These are phyloP conservation scores for Lepidocyrtoides sp. DNA, from an alignment of 2,888 invertebrate genomes.

Conservation along the genomic window DNA sequence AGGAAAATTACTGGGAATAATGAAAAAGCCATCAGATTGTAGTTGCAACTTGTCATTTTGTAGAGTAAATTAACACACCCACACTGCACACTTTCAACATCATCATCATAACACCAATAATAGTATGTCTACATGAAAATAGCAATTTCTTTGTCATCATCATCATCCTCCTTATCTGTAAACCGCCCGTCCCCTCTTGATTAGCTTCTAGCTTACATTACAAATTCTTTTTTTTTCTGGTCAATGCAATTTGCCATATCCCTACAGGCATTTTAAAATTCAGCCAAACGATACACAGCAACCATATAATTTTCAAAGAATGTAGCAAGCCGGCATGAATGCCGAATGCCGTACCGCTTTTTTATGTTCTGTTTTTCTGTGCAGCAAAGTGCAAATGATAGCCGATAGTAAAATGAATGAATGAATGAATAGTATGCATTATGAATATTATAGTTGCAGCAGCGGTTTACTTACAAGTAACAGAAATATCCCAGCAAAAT, in stretches of 20 bases:
- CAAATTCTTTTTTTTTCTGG: not conserved
- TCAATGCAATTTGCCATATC: not conserved
- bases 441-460: not conserved
- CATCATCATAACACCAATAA: not conserved
- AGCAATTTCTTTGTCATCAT: slow-evolving; percentile 22
- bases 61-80: slow-evolving; percentile 34
- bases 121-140: not conserved
- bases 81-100: slow-evolving; percentile 38
- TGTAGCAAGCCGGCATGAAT: slow-evolving; percentile 17
- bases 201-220: slow-evolving; percentile 1
- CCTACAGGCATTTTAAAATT: slow-evolving; percentile 27
- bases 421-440: too few relatives aligned
- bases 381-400: too few relatives aligned
- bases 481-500: not conserved
- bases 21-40: slow-evolving; percentile 11
- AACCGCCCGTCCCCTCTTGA: slow-evolving; percentile 26
- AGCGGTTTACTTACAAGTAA: not conserved
- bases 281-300: not conserved
- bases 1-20: slow-evolving; percentile 41
- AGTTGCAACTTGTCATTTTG: slow-evolving; percentile 43
- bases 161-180: not conserved
- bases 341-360: not conserved
- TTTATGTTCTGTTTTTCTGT: not conserved
- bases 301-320: not conserved
- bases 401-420: not conserved